Percentiles rank a stretch among this genome's conserved stretches.
These are phyloP conservation scores for Coptodon bakossiorum DNA, from an alignment of 2,113 vertebrate species.

Conservation along the genomic window DNA sequence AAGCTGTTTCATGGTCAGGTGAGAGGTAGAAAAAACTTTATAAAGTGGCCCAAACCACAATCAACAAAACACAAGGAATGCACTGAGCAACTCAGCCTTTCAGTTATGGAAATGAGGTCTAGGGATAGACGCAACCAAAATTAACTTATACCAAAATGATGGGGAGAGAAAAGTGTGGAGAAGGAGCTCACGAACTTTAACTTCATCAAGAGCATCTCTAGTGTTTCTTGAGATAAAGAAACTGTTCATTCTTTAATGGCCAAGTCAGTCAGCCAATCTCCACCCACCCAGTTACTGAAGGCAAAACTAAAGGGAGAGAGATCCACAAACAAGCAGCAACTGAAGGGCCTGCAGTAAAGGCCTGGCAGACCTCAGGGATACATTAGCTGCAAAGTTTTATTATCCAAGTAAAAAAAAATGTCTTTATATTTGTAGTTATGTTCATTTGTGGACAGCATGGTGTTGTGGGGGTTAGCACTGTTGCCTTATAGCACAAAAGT, in stretches of 20 bases:
- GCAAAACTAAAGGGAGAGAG: not conserved
- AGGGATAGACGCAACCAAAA: not conserved
- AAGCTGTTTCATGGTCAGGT: not conserved
- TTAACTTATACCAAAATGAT: not conserved
- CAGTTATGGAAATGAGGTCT: not conserved
- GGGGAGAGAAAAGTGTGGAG: not conserved
- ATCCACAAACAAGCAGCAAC: not conserved
- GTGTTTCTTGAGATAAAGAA: not conserved
- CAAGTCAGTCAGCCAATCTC: not conserved
- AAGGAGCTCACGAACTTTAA: not conserved
- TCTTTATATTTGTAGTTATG: not conserved
- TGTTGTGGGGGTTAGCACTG: not conserved
- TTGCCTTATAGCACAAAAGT: not conserved
- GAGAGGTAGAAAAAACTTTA: not conserved
- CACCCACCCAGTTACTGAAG: not conserved
- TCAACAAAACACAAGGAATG: accelerated
- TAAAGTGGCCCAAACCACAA: not conserved
- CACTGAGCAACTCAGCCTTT: not conserved
- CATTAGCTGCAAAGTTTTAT: not conserved
- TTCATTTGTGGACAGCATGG: not conserved
- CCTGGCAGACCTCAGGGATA: not conserved
- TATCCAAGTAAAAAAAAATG: not conserved
- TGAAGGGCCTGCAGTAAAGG: not conserved
- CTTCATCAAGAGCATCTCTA: not conserved
- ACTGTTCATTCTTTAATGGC: not conserved